These are phyloP conservation scores for Tylochromis polylepis DNA, from an alignment of 2,113 vertebrate genomes.

Conservation along the genomic window DNA sequence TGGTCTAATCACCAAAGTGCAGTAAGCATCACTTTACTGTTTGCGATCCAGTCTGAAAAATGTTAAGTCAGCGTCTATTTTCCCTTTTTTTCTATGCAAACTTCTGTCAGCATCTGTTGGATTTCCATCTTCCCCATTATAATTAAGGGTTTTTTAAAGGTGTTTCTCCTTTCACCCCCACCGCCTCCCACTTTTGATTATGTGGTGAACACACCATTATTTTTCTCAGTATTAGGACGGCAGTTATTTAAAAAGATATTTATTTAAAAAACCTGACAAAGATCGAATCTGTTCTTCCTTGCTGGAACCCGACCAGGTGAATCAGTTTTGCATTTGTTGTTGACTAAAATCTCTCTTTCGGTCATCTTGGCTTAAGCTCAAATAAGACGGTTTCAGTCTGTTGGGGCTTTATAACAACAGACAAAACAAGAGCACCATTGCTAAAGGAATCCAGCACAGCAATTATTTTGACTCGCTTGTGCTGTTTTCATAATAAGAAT, in stretches of 20 bases:
- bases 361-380: not conserved
- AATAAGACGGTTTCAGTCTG: not conserved
- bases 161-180: not conserved
- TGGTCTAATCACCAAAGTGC: not conserved
- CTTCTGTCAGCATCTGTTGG: not conserved
- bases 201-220: not conserved
- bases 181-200: not conserved
- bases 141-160: not conserved
- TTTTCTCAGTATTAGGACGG: not conserved
- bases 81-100: not conserved
- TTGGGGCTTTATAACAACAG: not conserved
- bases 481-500: not conserved
- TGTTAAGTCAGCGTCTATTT: not conserved
- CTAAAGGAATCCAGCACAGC: not conserved
- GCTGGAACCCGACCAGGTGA: not conserved
- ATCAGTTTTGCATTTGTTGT: not conserved
- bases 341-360: not conserved
- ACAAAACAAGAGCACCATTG: not conserved
- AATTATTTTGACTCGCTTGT: not conserved
- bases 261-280: not conserved
- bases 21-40: not conserved
- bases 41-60: not conserved
- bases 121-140: not conserved
- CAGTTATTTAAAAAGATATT: not conserved
- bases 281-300: not conserved